Base-by-base conservation (phyloP, 2,888 invertebrate genomes). In the Oxytorus armatus region DNA sequence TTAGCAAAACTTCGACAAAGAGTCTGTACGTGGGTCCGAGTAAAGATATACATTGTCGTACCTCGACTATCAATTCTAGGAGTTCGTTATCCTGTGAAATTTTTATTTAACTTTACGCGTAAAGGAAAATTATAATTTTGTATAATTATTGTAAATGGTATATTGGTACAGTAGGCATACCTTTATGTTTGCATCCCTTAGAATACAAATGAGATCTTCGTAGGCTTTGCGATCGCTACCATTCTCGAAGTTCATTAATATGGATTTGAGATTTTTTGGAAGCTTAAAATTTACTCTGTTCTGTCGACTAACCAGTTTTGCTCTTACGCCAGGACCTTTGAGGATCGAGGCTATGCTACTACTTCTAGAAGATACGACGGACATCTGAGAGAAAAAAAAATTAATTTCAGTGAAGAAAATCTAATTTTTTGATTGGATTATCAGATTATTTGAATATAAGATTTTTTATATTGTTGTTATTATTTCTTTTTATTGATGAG, bases 1-100 rank as follows among this genome's bases (percentile, higher is more conserved):
- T 92, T 57, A 96, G 90, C 23, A 96, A 83, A 1, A 94, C 93
- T 90, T 95, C 94, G 3, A 95, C 93, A 83, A 95, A 93, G 57
- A 93, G 87, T 81, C 93, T 92, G 82, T 95, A 93, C 72, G 93
- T 92, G 25, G 93, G 92, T 77, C 93, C 93, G 21, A 96, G 89
- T 16, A 94, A 86, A n/a, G 94, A 93, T 25, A 95, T 93, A 85
- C 94, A 94, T 82, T 93, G 92, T 49, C 93, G 93, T 0, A 94
- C 93, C 87, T 95, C 94, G 49, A 89, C 88, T 16, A 95, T 87
- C 47, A 95, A 90, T 21, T 92, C 90, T n/a, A 92, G 84, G 21
- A 95, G 92, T 81, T 95, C 94, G 4, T 88, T 88, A 86, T 95
- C 95, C 93, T 77, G 49, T 39, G 0, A 21, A 10, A 44, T 8